Evolutionary conservation across 1,140 invertebrate genomes (phyloP).

Genomic region (Drosophila orena): DNA sequence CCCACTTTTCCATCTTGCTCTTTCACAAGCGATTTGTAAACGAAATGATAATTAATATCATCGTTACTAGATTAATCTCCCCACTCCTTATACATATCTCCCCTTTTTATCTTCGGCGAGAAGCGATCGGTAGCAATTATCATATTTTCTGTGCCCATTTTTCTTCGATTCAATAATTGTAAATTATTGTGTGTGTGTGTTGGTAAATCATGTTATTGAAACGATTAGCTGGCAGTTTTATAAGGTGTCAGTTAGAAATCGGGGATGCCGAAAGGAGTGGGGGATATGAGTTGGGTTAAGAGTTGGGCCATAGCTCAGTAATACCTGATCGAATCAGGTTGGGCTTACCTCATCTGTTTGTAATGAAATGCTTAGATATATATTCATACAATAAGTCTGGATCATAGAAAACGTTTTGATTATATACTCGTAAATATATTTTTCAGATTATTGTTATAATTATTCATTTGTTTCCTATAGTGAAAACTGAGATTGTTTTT

Average conservation of each 20-base stretch:
- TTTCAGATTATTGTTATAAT: no score
- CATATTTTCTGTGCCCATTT: constrained; percentile 63
- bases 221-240: constrained; percentile 78
- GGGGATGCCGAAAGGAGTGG: not conserved
- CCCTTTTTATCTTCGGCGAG: constrained; percentile 23
- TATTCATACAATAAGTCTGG: no score
- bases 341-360: not conserved
- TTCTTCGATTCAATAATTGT: constrained; percentile 74
- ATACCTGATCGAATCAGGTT: not conserved
- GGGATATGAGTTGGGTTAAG: not conserved
- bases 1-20: not conserved
- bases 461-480: not conserved
- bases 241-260: constrained; percentile 51
- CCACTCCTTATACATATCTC: not conserved
- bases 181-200: constrained; percentile 74
- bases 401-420: no score
- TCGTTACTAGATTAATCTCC: constrained; percentile 72
- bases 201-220: constrained; percentile 80
- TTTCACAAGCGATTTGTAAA: constrained; percentile 64
- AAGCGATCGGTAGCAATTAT: constrained; percentile 72
- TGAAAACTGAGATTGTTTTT: not conserved
- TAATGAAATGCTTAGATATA: not conserved
- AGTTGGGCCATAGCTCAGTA: constrained; percentile 21
- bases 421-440: no score
- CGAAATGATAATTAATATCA: constrained; percentile 81